These are phyloP conservation scores for Blastobasis lacticolella DNA, from an alignment of 2,888 invertebrate species.

Conservation along the genomic window DNA sequence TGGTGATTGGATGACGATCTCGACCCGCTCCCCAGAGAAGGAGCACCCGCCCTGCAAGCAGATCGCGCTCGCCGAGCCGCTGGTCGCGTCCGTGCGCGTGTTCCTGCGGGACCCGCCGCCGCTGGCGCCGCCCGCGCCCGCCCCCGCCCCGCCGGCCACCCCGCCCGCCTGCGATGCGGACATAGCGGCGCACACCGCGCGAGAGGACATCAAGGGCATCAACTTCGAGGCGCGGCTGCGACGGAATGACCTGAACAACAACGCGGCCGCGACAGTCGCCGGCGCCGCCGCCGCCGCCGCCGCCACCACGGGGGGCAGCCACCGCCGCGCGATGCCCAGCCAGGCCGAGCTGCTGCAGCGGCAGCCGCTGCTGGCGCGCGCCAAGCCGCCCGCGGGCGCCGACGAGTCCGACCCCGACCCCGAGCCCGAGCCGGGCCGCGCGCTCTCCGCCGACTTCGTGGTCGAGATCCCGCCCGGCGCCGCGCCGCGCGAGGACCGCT, in stretches of 20 bases:
- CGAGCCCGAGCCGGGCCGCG: constrained; percentile 54
- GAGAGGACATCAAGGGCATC: constrained; percentile 62
- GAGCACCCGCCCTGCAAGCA: constrained; percentile 56
- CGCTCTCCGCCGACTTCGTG: constrained; percentile 54
- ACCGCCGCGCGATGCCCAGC: constrained; percentile 52
- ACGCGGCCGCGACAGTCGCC: constrained; percentile 43
- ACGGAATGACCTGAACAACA: constrained; percentile 71
- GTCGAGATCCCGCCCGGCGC: constrained; percentile 75
- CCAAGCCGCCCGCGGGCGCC: constrained; percentile 48
- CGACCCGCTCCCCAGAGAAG: constrained; percentile 56
- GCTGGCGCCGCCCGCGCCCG: constrained; percentile 24
- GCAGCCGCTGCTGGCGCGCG: constrained; percentile 65
- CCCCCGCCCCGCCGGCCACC: constrained; percentile 22
- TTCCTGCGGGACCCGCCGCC: constrained; percentile 53
- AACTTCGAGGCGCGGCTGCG: constrained; percentile 60
- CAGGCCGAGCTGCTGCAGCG: constrained; percentile 70
- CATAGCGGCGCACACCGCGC: constrained; percentile 54
- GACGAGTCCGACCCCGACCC: constrained; percentile 67
- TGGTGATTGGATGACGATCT: constrained; percentile 73
- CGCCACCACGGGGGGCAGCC: constrained; percentile 18
- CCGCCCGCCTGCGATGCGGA: constrained; percentile 51
- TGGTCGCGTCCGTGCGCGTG: constrained; percentile 64
- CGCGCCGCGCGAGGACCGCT: constrained; percentile 82
- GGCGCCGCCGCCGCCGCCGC: constrained; percentile 20
- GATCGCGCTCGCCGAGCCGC: constrained; percentile 60